Evolutionary conservation across 2,113 vertebrate species (phyloP).

Genomic region (Hydrochoerus hydrochaeris): DNA sequence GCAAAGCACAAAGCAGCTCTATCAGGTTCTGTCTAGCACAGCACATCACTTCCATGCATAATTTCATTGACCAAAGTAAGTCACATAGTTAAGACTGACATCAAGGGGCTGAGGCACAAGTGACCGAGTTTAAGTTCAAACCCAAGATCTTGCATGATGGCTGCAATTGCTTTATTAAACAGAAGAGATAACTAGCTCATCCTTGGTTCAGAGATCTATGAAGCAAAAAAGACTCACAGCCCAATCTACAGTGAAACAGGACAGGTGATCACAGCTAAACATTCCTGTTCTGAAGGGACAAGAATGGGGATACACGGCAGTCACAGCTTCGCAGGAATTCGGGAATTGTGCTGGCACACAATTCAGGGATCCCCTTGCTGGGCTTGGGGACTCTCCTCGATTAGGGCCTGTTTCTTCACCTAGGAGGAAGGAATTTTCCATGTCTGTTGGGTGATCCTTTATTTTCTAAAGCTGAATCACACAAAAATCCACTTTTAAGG

Average conservation of each 20-base stretch:
- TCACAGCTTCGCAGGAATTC: neutral
- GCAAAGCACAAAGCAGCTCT: neutral
- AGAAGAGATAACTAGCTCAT: neutral
- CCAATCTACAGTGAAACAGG: neutral
- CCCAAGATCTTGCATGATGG: neutral
- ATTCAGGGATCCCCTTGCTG: neutral
- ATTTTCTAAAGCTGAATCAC: neutral
- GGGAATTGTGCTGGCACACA: neutral
- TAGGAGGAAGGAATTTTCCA: neutral
- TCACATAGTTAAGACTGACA: neutral
- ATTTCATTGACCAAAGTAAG: neutral
- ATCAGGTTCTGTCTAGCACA: neutral
- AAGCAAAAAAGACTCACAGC: neutral
- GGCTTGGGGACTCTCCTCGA: neutral
- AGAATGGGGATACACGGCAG: accelerated
- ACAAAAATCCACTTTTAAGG: neutral
- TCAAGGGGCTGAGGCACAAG: neutral
- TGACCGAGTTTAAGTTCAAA: neutral
- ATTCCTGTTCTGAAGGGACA: neutral
- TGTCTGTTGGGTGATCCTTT: neutral
- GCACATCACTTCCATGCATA: neutral
- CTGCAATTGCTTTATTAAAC: neutral
- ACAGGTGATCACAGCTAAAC: neutral
- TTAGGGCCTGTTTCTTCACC: neutral
- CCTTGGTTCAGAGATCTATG: neutral